Evolutionary conservation across 2,888 invertebrate species (phyloP).

Genomic region (Ormyrus thymus): DNA sequence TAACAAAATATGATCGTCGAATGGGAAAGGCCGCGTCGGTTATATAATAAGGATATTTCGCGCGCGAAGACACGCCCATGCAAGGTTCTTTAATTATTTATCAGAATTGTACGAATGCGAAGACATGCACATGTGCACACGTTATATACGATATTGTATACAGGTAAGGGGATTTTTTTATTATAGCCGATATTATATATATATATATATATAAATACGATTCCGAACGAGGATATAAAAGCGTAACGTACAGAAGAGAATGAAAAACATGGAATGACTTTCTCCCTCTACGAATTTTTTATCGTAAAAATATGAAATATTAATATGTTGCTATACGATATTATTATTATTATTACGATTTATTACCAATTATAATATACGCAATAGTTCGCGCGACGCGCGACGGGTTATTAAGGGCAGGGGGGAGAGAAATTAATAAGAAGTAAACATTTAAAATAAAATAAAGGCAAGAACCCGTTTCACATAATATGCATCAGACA

Average conservation of each 20-base stretch:
- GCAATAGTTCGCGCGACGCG: conserved; percentile 43
- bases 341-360: conserved; percentile 45
- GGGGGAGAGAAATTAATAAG: conserved; percentile 20
- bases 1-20: conserved; percentile 10
- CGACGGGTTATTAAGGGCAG: conserved; percentile 6
- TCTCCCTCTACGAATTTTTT: conserved; percentile 30
- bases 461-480: conserved; percentile 42
- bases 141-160: conserved; percentile 50
- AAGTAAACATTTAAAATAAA: conserved; percentile 6
- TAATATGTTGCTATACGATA: conserved; percentile 47
- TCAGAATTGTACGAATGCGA: conserved; percentile 35
- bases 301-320: conserved; percentile 13
- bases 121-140: conserved; percentile 43
- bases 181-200: conserved; percentile 16
- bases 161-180: conserved; percentile 44
- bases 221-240: conserved; percentile 29
- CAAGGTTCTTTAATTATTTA: conserved; percentile 29
- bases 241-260: not conserved
- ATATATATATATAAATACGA: conserved; percentile 20
- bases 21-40: conserved; percentile 11
- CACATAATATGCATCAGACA: conserved; percentile 51
- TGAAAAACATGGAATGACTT: not conserved
- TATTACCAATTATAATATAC: conserved; percentile 19
- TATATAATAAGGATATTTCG: not conserved
- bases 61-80: not conserved